These are phyloP conservation scores for Podarcis cretensis DNA, from an alignment of 2,113 vertebrate genomes.

Conservation along the genomic window DNA sequence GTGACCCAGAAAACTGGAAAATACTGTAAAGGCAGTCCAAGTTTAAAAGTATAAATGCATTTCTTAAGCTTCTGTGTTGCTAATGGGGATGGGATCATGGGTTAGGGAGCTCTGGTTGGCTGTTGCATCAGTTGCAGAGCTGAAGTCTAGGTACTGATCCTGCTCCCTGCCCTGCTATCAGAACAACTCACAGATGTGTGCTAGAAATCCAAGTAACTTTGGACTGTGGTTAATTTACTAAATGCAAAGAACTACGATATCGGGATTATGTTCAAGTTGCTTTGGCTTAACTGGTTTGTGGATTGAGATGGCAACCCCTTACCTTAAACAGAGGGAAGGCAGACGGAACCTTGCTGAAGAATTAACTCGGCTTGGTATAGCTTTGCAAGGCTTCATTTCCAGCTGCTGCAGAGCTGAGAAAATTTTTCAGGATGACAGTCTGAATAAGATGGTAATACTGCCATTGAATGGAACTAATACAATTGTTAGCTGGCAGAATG, in stretches of 20 bases:
- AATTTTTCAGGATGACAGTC: neutral
- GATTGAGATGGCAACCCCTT: neutral
- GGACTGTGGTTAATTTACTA: neutral
- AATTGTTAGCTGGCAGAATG: neutral
- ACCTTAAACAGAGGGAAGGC: constrained; percentile 3
- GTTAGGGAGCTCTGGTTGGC: neutral
- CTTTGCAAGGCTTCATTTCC: constrained; percentile 10
- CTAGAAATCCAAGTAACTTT: neutral
- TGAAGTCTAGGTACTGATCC: neutral
- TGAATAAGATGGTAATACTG: neutral
- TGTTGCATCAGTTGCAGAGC: neutral
- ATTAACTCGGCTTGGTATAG: neutral
- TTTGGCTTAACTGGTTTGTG: neutral
- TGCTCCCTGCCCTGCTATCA: neutral
- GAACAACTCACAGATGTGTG: neutral
- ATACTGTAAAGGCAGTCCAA: neutral
- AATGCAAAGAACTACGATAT: neutral
- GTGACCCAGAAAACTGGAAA: neutral
- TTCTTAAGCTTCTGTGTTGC: neutral
- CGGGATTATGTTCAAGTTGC: neutral
- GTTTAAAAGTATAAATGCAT: neutral
- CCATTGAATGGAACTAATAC: neutral
- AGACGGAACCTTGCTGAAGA: neutral
- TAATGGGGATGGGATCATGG: neutral
- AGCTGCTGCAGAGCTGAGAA: neutral